A percentile compares a stretch with the other conserved stretches of the same genome.
These are phyloP conservation scores for Cyaniris semiargus DNA, from an alignment of 2,888 invertebrate genomes.

Conservation along the genomic window DNA sequence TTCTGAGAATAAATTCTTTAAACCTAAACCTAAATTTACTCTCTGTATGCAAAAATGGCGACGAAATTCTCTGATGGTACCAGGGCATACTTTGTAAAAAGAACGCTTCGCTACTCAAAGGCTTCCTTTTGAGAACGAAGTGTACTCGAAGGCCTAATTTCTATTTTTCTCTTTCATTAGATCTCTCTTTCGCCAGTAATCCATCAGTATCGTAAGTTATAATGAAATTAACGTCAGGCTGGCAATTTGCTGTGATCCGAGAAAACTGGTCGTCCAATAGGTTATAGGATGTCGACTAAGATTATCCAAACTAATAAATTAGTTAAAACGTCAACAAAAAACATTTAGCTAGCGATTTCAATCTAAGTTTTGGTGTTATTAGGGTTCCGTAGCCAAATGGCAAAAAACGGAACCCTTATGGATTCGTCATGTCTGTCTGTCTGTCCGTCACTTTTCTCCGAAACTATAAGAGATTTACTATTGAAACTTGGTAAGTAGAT, in stretches of 20 bases:
- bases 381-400: too few relatives aligned
- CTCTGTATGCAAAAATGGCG: neutral
- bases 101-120: neutral
- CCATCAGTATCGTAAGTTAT: neutral
- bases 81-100: neutral
- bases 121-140: slow-evolving; percentile 7
- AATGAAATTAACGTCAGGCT: neutral
- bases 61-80: neutral
- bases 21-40: too few relatives aligned
- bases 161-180: neutral
- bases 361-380: neutral
- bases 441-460: too few relatives aligned
- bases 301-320: slow-evolving; percentile 2
- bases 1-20: too few relatives aligned
- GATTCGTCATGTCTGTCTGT: too few relatives aligned
- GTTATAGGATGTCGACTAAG: neutral
- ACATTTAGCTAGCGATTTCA: neutral
- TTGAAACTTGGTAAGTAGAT: too few relatives aligned
- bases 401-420: too few relatives aligned
- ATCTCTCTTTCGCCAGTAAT: slow-evolving; percentile 1
- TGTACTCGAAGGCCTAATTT: neutral
- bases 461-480: too few relatives aligned
- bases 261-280: slow-evolving; percentile 4
- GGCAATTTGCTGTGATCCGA: neutral
- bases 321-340: neutral